Conservation (phyloP, 2,888 invertebrate genomes). For the Plagodis dolabraria region DNA sequence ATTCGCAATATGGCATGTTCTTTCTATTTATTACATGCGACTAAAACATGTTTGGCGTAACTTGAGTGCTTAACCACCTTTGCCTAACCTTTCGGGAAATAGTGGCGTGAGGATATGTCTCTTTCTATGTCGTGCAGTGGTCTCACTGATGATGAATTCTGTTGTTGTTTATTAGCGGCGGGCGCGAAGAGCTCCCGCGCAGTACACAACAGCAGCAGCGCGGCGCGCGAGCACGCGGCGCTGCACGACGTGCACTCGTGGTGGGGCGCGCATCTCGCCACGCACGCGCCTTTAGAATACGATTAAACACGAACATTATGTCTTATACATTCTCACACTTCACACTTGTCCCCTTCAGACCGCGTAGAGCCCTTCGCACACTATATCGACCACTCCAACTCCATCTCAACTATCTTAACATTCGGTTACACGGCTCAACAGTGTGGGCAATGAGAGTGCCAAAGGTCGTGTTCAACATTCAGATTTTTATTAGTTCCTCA, state of each 20-base stretch:
- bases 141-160: neutral
- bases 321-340: neutral
- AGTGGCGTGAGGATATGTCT: neutral
- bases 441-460: too few relatives aligned
- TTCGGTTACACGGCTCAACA: too few relatives aligned
- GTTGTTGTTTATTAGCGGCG: conserved; percentile 39
- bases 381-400: too few relatives aligned
- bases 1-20: too few relatives aligned
- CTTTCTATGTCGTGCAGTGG: neutral
- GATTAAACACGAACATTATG: conserved; percentile 12
- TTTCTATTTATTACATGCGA: too few relatives aligned
- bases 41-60: too few relatives aligned
- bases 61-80: too few relatives aligned
- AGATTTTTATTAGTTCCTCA: too few relatives aligned
- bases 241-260: conserved; percentile 92
- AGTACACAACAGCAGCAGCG: conserved; percentile 36
- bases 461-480: too few relatives aligned
- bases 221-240: conserved; percentile 55
- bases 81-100: neutral
- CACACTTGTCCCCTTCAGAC: neutral
- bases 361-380: neutral
- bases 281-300: conserved; percentile 28
- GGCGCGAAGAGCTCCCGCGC: conserved; percentile 55
- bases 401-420: too few relatives aligned
- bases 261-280: conserved; percentile 92